Conservation (phyloP, 2,113 vertebrate species). For the Actenoides lindsayi region DNA sequence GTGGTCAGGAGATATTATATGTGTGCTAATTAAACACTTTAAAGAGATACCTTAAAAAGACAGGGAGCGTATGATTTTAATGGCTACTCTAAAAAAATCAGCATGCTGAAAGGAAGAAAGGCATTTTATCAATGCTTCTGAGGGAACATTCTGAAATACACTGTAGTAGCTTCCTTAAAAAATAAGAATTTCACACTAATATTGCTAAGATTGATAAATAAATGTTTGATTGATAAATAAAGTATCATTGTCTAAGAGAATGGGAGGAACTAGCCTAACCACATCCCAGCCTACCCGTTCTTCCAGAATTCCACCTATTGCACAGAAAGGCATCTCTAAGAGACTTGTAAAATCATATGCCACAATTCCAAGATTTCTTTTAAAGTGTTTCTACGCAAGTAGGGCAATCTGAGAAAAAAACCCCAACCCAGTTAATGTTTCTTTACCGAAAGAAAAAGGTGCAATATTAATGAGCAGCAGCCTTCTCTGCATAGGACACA, state of each 20-base stretch:
- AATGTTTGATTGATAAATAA: background rate
- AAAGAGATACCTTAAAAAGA: background rate
- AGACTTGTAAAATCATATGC: background rate
- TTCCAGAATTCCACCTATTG: background rate
- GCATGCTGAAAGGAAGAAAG: background rate
- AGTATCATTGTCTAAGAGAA: background rate
- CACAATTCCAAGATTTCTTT: background rate
- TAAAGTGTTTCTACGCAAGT: background rate
- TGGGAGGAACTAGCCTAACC: background rate
- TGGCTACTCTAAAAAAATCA: background rate
- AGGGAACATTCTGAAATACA: background rate
- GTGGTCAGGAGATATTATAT: background rate
- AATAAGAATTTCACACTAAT: background rate
- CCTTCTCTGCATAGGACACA: background rate
- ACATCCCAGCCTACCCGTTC: background rate
- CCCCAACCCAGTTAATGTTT: background rate
- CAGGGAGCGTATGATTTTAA: background rate
- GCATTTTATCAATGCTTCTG: background rate
- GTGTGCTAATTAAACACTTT: background rate
- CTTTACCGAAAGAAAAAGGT: background rate
- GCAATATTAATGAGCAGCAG: background rate
- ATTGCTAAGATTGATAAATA: background rate
- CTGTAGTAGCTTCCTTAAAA: background rate
- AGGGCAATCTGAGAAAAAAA: background rate
- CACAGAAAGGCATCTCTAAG: background rate